Percentiles rank a stretch among this genome's conserved stretches.
Conservation (phyloP, 1,140 invertebrate genomes). For the Chrysomallon squamiferum region DNA sequence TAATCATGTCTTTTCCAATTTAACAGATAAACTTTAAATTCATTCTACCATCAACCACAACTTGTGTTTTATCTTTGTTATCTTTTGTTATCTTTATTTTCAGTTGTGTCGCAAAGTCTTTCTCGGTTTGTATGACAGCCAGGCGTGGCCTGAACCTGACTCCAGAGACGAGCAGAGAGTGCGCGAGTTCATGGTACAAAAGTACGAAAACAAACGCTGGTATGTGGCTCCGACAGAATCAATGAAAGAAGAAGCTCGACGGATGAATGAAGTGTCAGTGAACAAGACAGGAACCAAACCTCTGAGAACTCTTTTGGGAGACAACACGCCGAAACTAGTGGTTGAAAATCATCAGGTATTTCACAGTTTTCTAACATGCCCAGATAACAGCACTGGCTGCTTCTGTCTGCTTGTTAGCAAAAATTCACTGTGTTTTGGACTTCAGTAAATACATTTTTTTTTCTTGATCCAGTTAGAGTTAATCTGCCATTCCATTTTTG, state of each 20-base stretch:
- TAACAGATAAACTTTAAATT: no score
- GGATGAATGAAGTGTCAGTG: slow-evolving; percentile 51
- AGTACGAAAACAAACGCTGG: slow-evolving; percentile 89
- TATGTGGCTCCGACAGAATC: slow-evolving; percentile 60
- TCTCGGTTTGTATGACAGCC: slow-evolving; percentile 80
- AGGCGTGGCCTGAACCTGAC: slow-evolving; percentile 62
- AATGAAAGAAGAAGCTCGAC: slow-evolving; percentile 56
- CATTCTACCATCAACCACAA: no score
- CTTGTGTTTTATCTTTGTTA: no score
- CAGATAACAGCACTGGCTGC: no score
- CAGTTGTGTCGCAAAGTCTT: slow-evolving; percentile 87
- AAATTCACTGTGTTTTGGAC: no score
- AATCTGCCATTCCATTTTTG: no score
- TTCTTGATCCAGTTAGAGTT: no score
- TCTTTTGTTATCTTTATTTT: slow-evolving; percentile 43
- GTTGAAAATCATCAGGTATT: slow-evolving; percentile 42
- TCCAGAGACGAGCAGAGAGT: slow-evolving; percentile 87
- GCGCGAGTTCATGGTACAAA: slow-evolving; percentile 89
- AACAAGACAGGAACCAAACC: slow-evolving; percentile 45
- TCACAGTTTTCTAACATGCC: background rate
- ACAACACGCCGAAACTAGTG: slow-evolving; percentile 41
- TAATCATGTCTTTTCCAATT: no score
- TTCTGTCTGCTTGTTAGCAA: no score
- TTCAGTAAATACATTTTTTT: no score
- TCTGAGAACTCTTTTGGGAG: slow-evolving; percentile 50